Base-by-base conservation (phyloP, 1,140 invertebrate genomes). In the Drosophila sturtevanti region DNA sequence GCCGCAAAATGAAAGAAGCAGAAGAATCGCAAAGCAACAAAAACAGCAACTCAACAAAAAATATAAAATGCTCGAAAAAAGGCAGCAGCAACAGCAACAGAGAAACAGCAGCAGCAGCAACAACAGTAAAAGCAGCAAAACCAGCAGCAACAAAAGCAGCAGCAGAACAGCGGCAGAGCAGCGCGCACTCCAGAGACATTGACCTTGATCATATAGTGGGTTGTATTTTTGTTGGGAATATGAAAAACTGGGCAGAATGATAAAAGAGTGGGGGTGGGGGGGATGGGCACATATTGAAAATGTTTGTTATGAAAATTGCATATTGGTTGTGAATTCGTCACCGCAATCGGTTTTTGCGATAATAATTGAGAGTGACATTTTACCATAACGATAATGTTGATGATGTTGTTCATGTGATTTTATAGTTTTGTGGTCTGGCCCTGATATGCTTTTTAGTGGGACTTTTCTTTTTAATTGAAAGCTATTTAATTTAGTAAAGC, bases 181-280 rank as follows among this genome's bases (percentile, higher is more conserved):
- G 9, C 68, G 56, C 67, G 73, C 70, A 72, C 75, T 80, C 66
- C 64, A 68, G 70, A 89, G 84, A 89, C 84, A 89, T 89, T 89
- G 84, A 89, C 84, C 84, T 89, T 89, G 84, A 89, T 89, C 81
- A 72, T 67, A 63, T 66, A 66, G 70, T 68, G 72, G 72, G 59
- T 71, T 72, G 54, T 21, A 37, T 60, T 59, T 74, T 31, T 35
- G 63, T 16, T 44, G 52, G 41, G 16, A 48, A 48, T 48, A n/a
- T 18, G 41, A 18, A 18, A 48, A 48, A 48, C 16, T 4, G 41
- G n/a, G 9, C 0, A 7, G 41, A 0, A 16, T 48, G 9, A 10
- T 48, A 9, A 21, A 4, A 16, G 16, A 21, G 41, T 2, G 0
- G 9, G 10, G 6, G 16, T 4, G 16, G 41, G 41, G 41, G 14